phyloP scores from a whole-genome alignment of 2,797 vertebrate genomes.

The Coluber constrictor region DNA sequence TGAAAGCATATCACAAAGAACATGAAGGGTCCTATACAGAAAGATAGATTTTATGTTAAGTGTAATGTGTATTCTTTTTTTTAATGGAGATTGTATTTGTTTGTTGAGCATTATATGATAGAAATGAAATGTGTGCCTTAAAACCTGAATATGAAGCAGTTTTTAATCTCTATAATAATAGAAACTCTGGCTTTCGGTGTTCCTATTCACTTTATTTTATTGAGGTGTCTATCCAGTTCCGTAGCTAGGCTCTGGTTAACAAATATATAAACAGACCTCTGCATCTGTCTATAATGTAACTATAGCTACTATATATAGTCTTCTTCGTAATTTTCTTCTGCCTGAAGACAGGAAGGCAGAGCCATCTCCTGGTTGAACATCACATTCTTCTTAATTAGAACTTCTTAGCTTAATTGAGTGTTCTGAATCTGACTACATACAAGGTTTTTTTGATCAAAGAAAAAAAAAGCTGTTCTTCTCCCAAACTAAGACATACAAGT shows the following conservation, averaged over 20 bases:
- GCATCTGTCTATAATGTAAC: neutral
- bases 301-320: neutral
- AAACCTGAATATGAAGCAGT: neutral
- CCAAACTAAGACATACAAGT: neutral
- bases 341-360: neutral
- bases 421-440: neutral
- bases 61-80: neutral
- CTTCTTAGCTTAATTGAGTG: neutral
- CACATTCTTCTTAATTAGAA: neutral
- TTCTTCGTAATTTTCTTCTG: neutral
- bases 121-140: neutral
- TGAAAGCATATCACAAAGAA: conserved; percentile 38
- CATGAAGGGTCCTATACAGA: conserved; percentile 26
- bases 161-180: neutral
- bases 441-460: neutral
- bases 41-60: neutral
- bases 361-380: neutral
- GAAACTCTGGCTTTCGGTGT: neutral
- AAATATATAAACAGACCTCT: neutral
- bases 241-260: neutral
- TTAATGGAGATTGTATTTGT: neutral
- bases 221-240: neutral
- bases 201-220: neutral
- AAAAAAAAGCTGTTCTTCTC: neutral
- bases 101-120: neutral